phyloP scores from a whole-genome alignment of 2,888 invertebrate genomes.

The Diarsia dahlii region DNA sequence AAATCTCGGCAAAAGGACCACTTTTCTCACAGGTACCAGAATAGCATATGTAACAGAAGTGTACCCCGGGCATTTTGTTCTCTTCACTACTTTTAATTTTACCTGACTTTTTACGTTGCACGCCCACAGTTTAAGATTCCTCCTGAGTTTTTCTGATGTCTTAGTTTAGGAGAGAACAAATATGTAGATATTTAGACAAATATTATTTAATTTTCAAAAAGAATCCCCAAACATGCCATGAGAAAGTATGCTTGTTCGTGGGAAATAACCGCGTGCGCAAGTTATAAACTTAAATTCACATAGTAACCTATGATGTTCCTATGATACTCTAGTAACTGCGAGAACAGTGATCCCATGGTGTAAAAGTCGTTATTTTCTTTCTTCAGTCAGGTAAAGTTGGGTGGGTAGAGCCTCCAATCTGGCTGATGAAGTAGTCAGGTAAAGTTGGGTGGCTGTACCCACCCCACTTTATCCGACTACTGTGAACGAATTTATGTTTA shows the following conservation, averaged over 20 bases:
- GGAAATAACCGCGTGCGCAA: not conserved
- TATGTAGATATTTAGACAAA: no score
- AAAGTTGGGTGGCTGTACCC: no score
- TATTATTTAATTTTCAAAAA: not conserved
- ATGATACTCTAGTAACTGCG: slow-evolving; percentile 21
- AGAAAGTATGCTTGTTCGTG: not conserved
- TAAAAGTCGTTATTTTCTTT: not conserved
- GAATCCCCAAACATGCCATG: not conserved
- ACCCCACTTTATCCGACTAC: no score
- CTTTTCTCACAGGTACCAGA: slow-evolving; percentile 24
- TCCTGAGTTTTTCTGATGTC: slow-evolving; percentile 11
- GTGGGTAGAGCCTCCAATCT: not conserved
- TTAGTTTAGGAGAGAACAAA: slow-evolving; percentile 6
- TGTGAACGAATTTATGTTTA: no score
- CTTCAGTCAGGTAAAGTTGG: not conserved
- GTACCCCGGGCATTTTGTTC: no score
- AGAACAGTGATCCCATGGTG: not conserved
- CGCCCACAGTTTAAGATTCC: not conserved
- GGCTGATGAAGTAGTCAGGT: no score
- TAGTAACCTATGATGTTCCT: not conserved
- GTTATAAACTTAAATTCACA: not conserved
- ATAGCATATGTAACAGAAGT: not conserved
- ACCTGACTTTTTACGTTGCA: slow-evolving; percentile 8
- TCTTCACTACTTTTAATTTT: not conserved
- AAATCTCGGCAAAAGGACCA: not conserved